Conservation (phyloP, 2,888 invertebrate genomes). For the Amblyjoppa fuscipennis region DNA sequence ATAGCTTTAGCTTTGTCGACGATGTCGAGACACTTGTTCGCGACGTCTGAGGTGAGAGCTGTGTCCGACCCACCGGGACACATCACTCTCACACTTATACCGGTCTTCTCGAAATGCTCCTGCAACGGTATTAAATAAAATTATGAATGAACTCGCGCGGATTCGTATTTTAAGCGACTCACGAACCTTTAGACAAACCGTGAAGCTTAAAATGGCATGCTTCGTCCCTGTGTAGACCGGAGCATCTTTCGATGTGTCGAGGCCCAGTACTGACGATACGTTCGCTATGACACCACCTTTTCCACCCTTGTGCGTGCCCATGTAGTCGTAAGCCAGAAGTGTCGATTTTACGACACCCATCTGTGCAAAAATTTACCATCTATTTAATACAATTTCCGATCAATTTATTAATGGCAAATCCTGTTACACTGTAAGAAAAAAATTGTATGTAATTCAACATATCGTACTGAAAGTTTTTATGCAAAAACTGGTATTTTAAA, state of each 20-base stretch:
- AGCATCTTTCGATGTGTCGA: conserved; percentile 85
- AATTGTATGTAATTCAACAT: too few species aligned
- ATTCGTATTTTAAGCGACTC: too few species aligned
- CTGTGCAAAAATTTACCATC: conserved; percentile 72
- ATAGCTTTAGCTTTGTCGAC: conserved; percentile 74
- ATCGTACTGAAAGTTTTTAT: too few species aligned
- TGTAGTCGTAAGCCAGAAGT: conserved; percentile 70
- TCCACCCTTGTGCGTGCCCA: too few species aligned
- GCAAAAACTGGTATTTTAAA: too few species aligned
- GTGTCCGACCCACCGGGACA: conserved; percentile 82
- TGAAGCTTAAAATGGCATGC: conserved; percentile 80
- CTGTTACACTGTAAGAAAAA: too few species aligned
- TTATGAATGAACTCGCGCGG: too few species aligned
- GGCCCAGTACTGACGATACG: conserved; percentile 87
- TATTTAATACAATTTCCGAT: conserved; percentile 2
- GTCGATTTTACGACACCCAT: conserved; percentile 83
- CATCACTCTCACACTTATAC: conserved; percentile 79
- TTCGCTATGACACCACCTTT: conserved; percentile 84
- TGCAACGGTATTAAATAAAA: not conserved
- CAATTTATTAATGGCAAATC: too few species aligned
- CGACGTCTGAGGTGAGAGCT: conserved; percentile 71
- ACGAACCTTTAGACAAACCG: too few species aligned
- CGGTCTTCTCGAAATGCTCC: conserved; percentile 75
- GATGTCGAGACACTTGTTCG: conserved; percentile 71
- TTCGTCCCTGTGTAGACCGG: conserved; percentile 77